Evolutionary conservation across 92 coral and sea anemone genomes (phyloP).

Genomic region (Parazoanthus swiftii): DNA sequence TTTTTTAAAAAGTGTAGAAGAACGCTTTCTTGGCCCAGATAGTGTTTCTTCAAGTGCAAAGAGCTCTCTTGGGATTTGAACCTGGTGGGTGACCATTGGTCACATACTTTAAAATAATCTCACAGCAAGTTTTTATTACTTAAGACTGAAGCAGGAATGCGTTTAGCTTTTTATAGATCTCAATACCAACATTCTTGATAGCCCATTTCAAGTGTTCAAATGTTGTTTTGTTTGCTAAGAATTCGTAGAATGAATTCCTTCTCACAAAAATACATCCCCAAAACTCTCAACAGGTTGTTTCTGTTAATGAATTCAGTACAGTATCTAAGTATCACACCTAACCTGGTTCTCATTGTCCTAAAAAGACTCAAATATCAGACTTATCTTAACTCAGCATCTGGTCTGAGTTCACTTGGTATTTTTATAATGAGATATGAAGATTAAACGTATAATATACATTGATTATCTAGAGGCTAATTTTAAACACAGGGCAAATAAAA

Average conservation of each 20-base stretch:
- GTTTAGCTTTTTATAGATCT: conserved; percentile 6
- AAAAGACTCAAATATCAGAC: no score
- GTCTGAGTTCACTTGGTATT: neutral
- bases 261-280: neutral
- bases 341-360: no score
- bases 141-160: neutral
- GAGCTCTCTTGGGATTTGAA: neutral
- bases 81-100: neutral
- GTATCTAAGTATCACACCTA: no score
- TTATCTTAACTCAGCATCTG: neutral
- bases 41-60: neutral
- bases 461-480: conserved; percentile 9
- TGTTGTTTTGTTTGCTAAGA: neutral
- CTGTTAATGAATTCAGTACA: neutral
- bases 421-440: conserved; percentile 21
- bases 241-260: neutral
- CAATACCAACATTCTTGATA: neutral
- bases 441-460: neutral
- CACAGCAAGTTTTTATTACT: neutral
- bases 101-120: neutral
- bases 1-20: no score
- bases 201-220: conserved; percentile 1
- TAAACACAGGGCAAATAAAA: conserved; percentile 13
- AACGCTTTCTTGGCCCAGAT: no score
- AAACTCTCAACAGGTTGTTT: neutral